A percentile compares a stretch with the other conserved stretches of the same genome.
These are phyloP conservation scores for Athene cunicularia DNA, from an alignment of 2,113 vertebrate genomes.

Conservation along the genomic window DNA sequence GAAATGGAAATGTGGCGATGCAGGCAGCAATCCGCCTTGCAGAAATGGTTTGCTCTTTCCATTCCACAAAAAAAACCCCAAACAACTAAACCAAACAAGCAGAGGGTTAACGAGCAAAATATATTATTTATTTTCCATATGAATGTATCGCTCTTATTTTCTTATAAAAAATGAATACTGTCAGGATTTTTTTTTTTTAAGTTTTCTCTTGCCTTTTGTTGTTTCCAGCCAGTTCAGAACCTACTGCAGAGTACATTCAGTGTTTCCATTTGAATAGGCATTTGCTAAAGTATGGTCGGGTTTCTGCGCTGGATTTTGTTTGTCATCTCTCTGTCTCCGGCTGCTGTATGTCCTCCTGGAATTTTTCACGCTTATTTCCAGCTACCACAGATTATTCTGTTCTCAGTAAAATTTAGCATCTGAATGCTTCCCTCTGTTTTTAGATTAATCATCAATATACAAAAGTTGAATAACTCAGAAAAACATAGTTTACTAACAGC, in stretches of 20 bases:
- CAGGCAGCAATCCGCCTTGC: neutral
- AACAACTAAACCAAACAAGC: too few relatives aligned
- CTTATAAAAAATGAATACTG: conserved; percentile 26
- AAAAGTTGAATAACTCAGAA: neutral
- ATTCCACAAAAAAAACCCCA: neutral
- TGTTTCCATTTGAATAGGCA: conserved; percentile 26
- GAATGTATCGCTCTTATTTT: neutral
- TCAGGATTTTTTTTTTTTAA: neutral
- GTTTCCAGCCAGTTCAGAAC: neutral
- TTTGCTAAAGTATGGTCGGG: neutral
- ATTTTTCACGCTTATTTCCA: neutral
- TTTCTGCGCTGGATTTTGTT: neutral
- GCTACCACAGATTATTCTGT: neutral
- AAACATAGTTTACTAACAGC: neutral
- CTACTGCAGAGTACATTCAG: neutral
- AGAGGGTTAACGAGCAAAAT: neutral
- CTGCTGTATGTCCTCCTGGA: neutral
- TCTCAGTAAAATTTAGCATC: neutral
- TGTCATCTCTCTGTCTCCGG: neutral
- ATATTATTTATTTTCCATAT: conserved; percentile 35
- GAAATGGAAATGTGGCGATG: rapidly evolving
- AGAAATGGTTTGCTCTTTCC: neutral
- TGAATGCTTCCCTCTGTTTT: rapidly evolving
- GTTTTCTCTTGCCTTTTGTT: conserved; percentile 16
- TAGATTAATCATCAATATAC: neutral